Base-by-base conservation (phyloP, 2,888 invertebrate species). In the Drosophila quasianomalipes region DNA sequence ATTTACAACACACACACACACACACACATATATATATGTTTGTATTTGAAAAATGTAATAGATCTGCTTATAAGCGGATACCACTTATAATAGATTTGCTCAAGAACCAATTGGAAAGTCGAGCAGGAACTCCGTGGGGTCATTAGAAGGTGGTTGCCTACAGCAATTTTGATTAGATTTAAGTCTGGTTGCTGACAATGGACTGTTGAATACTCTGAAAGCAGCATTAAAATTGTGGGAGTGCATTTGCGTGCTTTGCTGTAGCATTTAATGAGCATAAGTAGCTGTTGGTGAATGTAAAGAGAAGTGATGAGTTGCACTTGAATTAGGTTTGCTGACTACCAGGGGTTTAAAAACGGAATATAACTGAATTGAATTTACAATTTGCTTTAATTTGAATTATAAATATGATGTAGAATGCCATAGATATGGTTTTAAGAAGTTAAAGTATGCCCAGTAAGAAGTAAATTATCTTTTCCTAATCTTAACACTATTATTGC, bases 101-200 rank as follows among this genome's bases (percentile, higher is more conserved):
- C 33, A 54, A 67, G 67, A 69, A 52, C n/a, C 49, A 68, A 70
- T 41, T 70, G 68, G 69, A 70, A 69, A 69, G 72, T 71, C 41
- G 72, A 69, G 72, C 74, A 74, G 69, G 69, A 69, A 69, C 69
- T 58, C 14, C 7, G 28, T 6, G 35, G 31, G 57, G 39, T 14
- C 28, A 58, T 35, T 69, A 69, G 59, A 71, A 69, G 71, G 69
- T 71, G 69, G 22, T 35, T 41, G 72, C 72, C 68, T 16, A 57
- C 39, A 35, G 16, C 47, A 47, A 26, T 47, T 47, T 26, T 16
- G 47, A 4, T n/a, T 41, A 16, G 19, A n/a, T 28, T 28, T 12
- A 30, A 49, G 31, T 14, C 22, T 1, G 12, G 28, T 39, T 51
- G 37, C 26, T 47, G 14, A 4, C 37, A 10, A 12, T 14, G 44